Base-by-base conservation (phyloP, 2,888 invertebrate genomes). In the Athalia circularis region DNA sequence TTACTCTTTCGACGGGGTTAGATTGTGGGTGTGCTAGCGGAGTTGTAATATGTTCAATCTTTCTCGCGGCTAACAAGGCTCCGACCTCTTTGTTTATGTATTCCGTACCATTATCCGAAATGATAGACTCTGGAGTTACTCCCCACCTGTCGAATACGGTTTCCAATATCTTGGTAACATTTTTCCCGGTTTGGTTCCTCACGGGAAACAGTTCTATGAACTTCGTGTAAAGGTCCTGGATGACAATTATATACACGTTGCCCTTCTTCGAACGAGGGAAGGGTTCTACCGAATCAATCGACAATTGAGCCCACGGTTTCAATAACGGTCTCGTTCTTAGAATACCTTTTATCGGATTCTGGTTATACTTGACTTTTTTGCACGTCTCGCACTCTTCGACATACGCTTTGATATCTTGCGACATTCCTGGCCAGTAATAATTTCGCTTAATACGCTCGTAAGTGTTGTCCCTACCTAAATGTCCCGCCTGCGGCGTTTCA, bases 51-150 rank as follows among this genome's bases (percentile, higher is more conserved):
- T 80, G 81, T 67, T 45, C 15, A 8, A 81, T 74, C 13, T 77
- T 77, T 64, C 75, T 76, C 6, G 79, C 79, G n/a, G 74, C 15
- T 7, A 80, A 45, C 11, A 72, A 70, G 15, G 54, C 65, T 45
- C 57, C 45, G 0, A 81, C 81, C 11, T 79, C 79, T 74, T 77
- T 76, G 59, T 82, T 81, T 8, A 79, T n/a, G 15, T 77, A 82
- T 59, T 82, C 79, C 13, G 54, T 77, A 3, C 80, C 82, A n/a
- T 80, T 80, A 64, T 80, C 80, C 0, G 80, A 62, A 6, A 82
- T 65, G 3, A 80, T 77, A 1, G 77, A 76, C 1, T 77, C 67
- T 0, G 79, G 80, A 0, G 52, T 77, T 6, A 48, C 11, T 7
- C 81, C 78, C 80, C 80, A 81, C 2, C 79, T 75, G 45, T 81